These are phyloP conservation scores for Dipodomys spectabilis DNA, from an alignment of 2,113 vertebrate species.

Conservation along the genomic window DNA sequence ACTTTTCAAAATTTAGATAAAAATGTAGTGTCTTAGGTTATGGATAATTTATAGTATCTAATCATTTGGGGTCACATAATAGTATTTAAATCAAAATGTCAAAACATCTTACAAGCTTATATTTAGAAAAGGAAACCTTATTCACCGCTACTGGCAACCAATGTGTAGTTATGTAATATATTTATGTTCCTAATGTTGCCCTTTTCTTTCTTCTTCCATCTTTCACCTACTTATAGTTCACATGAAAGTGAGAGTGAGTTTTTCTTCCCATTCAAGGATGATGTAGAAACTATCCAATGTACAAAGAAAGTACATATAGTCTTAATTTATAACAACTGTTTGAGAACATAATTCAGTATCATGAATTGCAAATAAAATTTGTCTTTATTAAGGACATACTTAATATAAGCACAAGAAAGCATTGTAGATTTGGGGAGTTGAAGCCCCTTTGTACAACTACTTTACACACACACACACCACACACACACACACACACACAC, in stretches of 20 bases:
- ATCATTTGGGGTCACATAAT: background rate
- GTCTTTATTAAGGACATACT: background rate
- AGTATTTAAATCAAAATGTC: conserved; percentile 45
- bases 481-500: too few relatives aligned
- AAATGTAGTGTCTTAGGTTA: background rate
- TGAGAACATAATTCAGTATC: background rate
- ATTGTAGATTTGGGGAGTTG: too few relatives aligned
- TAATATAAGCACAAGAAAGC: background rate
- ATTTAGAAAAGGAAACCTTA: conserved; percentile 5
- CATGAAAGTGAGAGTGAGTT: background rate
- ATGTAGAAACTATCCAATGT: background rate
- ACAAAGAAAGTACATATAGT: background rate
- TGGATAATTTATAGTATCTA: background rate
- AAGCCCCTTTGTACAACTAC: too few relatives aligned
- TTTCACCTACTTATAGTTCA: background rate
- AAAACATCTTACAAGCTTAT: background rate
- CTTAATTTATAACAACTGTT: background rate
- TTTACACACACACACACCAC: too few relatives aligned
- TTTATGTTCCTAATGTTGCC: background rate
- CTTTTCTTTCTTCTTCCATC: background rate
- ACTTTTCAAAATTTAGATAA: background rate
- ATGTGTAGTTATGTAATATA: background rate
- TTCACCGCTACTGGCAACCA: background rate
- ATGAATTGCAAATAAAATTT: background rate
- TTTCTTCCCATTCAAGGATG: background rate